These are phyloP conservation scores for Labeo rohita DNA, from an alignment of 2,113 vertebrate species.

Conservation along the genomic window DNA sequence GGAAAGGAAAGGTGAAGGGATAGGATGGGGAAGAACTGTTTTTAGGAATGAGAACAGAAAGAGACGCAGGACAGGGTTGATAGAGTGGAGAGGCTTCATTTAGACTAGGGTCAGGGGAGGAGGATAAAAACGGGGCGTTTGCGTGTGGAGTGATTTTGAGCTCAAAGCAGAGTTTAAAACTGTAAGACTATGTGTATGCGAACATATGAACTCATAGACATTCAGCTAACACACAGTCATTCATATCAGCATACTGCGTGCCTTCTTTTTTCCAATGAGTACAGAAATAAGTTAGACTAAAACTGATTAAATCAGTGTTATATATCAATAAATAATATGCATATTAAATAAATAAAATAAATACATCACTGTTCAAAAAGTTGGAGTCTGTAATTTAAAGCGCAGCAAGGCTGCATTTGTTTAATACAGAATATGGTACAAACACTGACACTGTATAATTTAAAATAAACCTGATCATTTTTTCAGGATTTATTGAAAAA, in stretches of 20 bases:
- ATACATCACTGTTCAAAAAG: too few relatives aligned
- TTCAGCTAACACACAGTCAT: constrained; percentile 23
- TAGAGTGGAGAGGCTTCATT: background rate
- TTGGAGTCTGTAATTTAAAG: too few relatives aligned
- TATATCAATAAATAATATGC: background rate
- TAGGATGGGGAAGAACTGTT: background rate
- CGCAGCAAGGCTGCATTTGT: too few relatives aligned
- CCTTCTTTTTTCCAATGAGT: constrained; percentile 22
- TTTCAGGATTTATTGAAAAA: background rate
- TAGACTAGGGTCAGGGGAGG: constrained; percentile 8
- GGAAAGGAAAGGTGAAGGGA: background rate
- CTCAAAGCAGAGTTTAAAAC: constrained; percentile 30
- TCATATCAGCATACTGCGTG: constrained; percentile 47
- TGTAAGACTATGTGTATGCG: constrained; percentile 22
- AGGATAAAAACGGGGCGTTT: background rate
- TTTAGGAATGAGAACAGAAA: constrained; percentile 8
- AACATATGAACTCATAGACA: background rate
- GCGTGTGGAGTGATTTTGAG: constrained; percentile 63
- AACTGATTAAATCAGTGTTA: background rate
- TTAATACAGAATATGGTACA: too few relatives aligned
- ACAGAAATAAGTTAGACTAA: background rate
- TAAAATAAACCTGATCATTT: background rate
- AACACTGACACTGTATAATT: too few relatives aligned
- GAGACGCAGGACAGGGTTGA: background rate
- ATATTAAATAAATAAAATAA: too few relatives aligned